Evolutionary conservation across 1,140 invertebrate genomes (phyloP).

Genomic region (Prorops nasuta): DNA sequence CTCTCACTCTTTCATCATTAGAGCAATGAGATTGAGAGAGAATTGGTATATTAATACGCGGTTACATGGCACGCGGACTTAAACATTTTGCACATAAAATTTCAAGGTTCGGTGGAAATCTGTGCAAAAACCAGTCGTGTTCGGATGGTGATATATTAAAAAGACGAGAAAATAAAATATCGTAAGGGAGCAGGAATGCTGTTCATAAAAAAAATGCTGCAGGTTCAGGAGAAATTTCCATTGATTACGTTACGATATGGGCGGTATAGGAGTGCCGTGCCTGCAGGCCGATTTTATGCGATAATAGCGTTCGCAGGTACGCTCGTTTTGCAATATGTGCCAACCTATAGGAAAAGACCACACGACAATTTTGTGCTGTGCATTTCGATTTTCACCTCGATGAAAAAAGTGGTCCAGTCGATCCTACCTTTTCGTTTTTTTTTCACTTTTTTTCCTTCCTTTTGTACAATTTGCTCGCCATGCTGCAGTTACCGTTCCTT

Average conservation of each 20-base stretch:
- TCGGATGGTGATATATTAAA: no score
- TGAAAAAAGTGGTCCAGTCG: background rate
- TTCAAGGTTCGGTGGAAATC: no score
- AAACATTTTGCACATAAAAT: no score
- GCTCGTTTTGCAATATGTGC: conserved; percentile 13
- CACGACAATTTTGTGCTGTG: conserved; percentile 20
- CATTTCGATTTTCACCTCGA: conserved; percentile 17
- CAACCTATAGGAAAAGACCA: background rate
- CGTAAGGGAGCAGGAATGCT: background rate
- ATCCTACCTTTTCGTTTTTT: background rate
- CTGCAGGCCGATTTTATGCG: conserved; percentile 21
- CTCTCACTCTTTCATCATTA: no score
- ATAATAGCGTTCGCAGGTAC: conserved; percentile 26
- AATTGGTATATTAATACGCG: no score
- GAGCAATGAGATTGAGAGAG: no score
- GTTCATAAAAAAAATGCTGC: conserved; percentile 25
- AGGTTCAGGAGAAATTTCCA: conserved; percentile 27
- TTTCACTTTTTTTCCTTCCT: background rate
- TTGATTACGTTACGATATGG: no score
- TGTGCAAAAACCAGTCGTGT: no score
- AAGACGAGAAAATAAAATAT: background rate
- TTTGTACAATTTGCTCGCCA: no score
- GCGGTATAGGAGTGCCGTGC: conserved; percentile 16
- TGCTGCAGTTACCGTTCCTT: no score
- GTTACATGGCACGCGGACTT: no score